Base-by-base conservation (phyloP, 2,888 invertebrate genomes). In the Sinopyrophorus schimmeli region DNA sequence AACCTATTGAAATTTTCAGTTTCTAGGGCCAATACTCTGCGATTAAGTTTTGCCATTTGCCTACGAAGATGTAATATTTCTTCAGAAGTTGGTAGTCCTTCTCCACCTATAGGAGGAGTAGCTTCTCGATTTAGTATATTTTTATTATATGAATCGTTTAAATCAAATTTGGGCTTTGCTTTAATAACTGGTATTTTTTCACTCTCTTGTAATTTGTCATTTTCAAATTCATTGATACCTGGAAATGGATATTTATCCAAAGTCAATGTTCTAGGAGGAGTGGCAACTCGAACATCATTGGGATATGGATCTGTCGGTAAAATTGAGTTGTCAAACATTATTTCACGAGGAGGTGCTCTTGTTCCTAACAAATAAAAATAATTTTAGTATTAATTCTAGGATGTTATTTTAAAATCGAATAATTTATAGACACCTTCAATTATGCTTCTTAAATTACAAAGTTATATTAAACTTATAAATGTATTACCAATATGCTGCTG, bases 231-330 rank as follows among this genome's bases (percentile, higher is more conserved):
- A 44, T 79, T 47, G 31, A 76, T 74, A 15, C 86, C 80, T 21
- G 90, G 89, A 66, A 89, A 90, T 57, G 86, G 86, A 68, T 90
- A 89, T 64, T 88, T 88, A 61, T 90, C 89, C 41, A 95, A 77
- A 6, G 92, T 94, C 40, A 95, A 84, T 11, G 87, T 84, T 61
- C 92, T 80, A 6, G 95, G 95, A 3, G 95, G 95, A 11, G 94
- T 94, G 74, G 89, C 82, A 32, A 94, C 89, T 54, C 91, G 81
- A 37, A 91, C 80, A 74, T 86, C 82, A 10, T 83, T 81, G 20
- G 85, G 82, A 44, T 67, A 71, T 60, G 87, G 86, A 49, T 82
- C 81, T 28, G 81, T 78, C 26, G 81, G 79, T 54, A 89, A 82
- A 53, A 89, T 83, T 7, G 89, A 85, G 77, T 91, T 90, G 68